A percentile compares a stretch with the other conserved stretches of the same genome.
Conservation (phyloP, 2,113 vertebrate genomes). For the Lagopus muta region DNA sequence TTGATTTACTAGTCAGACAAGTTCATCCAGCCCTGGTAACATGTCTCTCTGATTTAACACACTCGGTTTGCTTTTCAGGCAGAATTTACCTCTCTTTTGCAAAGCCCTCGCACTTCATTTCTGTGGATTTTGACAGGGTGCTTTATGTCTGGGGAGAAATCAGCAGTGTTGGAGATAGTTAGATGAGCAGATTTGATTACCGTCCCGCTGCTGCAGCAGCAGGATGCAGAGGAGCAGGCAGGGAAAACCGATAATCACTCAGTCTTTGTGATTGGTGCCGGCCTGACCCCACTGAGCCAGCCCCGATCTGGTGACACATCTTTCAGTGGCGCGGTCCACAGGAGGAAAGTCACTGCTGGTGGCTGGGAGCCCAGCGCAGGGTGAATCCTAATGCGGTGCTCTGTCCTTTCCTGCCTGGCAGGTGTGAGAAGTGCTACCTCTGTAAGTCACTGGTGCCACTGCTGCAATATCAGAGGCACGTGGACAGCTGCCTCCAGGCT, state of each 20-base stretch:
- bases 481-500: conserved; percentile 84
- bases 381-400: conserved; percentile 63
- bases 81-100: conserved; percentile 74
- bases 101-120: conserved; percentile 73
- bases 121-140: conserved; percentile 77
- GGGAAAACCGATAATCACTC: conserved; percentile 72
- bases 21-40: conserved; percentile 72
- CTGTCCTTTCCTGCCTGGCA: conserved; percentile 73
- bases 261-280: conserved; percentile 39
- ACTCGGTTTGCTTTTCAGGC: conserved; percentile 73
- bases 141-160: conserved; percentile 78
- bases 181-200: conserved; percentile 80
- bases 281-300: conserved; percentile 62
- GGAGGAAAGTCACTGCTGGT: conserved; percentile 38
- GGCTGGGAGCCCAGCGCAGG: conserved; percentile 44
- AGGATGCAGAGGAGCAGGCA: conserved; percentile 66
- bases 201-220: conserved; percentile 73
- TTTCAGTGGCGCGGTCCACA: conserved; percentile 34
- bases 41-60: conserved; percentile 75
- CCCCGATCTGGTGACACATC: conserved; percentile 46
- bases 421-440: conserved; percentile 89
- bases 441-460: conserved; percentile 83
- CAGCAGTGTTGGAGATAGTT: conserved; percentile 77
- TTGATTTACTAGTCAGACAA: conserved; percentile 77
- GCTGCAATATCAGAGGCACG: conserved; percentile 84